Percentiles rank a stretch among this genome's conserved stretches.
phyloP scores from a whole-genome alignment of 2,113 vertebrate genomes.

The Corythornis madagascariensis region DNA sequence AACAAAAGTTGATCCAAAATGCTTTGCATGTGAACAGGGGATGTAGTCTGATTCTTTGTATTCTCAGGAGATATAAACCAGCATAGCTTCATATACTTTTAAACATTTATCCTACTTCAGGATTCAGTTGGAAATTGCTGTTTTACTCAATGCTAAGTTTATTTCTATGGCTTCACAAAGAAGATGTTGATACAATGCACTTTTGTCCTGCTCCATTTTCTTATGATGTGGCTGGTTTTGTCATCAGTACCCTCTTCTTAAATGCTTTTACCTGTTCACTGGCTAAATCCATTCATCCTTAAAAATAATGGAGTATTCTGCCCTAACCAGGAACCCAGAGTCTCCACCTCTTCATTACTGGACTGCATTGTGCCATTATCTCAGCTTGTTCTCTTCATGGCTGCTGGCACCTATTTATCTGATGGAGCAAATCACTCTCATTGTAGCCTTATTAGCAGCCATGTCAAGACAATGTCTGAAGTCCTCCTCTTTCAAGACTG shows the following conservation, averaged over 20 bases:
- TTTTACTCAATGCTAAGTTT: not conserved
- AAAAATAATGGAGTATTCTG: not conserved
- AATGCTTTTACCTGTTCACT: not conserved
- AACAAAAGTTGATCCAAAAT: not conserved
- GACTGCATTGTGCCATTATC: not conserved
- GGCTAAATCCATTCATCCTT: slow-evolving; percentile 3
- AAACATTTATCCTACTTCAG: not conserved
- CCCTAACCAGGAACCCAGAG: not conserved
- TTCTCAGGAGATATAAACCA: not conserved
- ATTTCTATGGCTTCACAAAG: not conserved
- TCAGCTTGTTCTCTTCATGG: slow-evolving; percentile 12
- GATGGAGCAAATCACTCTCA: not conserved
- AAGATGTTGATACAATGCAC: not conserved
- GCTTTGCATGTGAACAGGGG: not conserved
- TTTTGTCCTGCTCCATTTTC: not conserved
- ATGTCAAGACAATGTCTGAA: slow-evolving; percentile 46
- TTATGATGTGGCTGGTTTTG: not conserved
- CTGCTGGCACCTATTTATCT: slow-evolving; percentile 35
- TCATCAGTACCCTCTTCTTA: not conserved
- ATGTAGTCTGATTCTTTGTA: not conserved
- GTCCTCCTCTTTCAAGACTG: slow-evolving; percentile 8
- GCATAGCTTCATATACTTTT: not conserved
- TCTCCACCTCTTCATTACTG: slow-evolving; percentile 13
- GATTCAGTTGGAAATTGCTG: not conserved
- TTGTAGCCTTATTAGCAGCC: slow-evolving; percentile 27